phyloP scores from a whole-genome alignment of 2,113 vertebrate genomes.

The Xiphophorus couchianus region DNA sequence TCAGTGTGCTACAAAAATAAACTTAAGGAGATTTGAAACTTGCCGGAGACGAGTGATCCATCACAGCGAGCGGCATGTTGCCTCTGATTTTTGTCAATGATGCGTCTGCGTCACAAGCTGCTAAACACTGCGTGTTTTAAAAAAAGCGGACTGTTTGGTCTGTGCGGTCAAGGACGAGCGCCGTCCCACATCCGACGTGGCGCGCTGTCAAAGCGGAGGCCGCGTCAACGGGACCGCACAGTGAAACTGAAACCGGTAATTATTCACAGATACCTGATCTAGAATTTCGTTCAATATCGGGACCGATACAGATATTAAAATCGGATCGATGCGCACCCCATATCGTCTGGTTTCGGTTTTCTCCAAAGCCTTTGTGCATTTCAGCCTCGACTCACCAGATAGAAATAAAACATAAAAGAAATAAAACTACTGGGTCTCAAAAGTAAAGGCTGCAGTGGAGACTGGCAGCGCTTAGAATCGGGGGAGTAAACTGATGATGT shows the following conservation, averaged over 20 bases:
- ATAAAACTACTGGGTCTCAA: not conserved
- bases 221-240: not conserved
- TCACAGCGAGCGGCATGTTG: constrained; percentile 35
- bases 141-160: not conserved
- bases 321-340: too few species aligned
- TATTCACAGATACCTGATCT: not conserved
- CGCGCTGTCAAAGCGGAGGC: not conserved
- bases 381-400: not conserved
- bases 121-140: constrained; percentile 11
- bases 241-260: not conserved
- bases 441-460: not conserved
- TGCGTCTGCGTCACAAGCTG: constrained; percentile 18
- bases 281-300: too few species aligned
- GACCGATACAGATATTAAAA: too few species aligned
- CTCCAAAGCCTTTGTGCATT: not conserved
- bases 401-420: not conserved
- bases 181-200: constrained; percentile 4
- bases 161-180: constrained; percentile 8
- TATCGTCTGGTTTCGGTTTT: not conserved
- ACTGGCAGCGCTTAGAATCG: not conserved
- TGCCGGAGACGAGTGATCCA: constrained; percentile 50
- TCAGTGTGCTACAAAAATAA: constrained; percentile 36
- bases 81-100: constrained; percentile 34
- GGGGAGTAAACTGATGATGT: not conserved
- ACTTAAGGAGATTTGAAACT: constrained; percentile 43